A percentile compares a stretch with the other conserved stretches of the same genome.
phyloP scores from a whole-genome alignment of 1,140 invertebrate genomes.

The Apis dorsata region DNA sequence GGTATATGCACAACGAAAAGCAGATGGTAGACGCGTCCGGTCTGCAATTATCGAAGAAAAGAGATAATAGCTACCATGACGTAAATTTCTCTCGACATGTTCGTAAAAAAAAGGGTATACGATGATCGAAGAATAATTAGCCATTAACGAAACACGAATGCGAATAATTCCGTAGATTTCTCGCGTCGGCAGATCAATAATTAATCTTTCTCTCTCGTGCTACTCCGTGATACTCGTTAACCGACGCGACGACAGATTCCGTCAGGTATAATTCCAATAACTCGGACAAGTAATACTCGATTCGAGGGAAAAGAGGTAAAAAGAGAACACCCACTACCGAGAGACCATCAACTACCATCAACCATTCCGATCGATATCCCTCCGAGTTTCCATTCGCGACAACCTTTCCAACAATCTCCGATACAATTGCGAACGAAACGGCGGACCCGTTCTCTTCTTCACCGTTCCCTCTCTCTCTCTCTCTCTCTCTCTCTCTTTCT shows the following conservation, averaged over 20 bases:
- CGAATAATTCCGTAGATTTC: slow-evolving; percentile 49
- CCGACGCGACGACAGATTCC: neutral
- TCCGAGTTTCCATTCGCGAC: no score
- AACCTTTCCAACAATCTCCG: no score
- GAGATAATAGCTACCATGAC: slow-evolving; percentile 11
- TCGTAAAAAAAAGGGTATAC: slow-evolving; percentile 11
- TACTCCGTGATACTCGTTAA: slow-evolving; percentile 11
- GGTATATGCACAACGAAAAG: slow-evolving; percentile 35
- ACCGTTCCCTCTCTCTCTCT: no score
- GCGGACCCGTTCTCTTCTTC: no score
- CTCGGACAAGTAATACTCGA: no score
- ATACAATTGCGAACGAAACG: no score
- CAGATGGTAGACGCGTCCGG: slow-evolving; percentile 43
- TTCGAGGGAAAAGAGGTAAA: no score
- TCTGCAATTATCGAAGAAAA: slow-evolving; percentile 51
- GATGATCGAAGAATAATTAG: slow-evolving; percentile 57
- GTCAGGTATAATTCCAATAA: slow-evolving; percentile 1
- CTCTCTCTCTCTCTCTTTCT: no score
- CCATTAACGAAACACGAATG: slow-evolving; percentile 32
- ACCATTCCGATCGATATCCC: no score
- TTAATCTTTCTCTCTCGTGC: slow-evolving; percentile 34
- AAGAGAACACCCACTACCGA: no score
- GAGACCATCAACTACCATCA: no score
- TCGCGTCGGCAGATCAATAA: slow-evolving; percentile 49
- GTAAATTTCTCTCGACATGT: slow-evolving; percentile 52